Conservation (phyloP, 2,113 vertebrate genomes). For the Martes martes region DNA sequence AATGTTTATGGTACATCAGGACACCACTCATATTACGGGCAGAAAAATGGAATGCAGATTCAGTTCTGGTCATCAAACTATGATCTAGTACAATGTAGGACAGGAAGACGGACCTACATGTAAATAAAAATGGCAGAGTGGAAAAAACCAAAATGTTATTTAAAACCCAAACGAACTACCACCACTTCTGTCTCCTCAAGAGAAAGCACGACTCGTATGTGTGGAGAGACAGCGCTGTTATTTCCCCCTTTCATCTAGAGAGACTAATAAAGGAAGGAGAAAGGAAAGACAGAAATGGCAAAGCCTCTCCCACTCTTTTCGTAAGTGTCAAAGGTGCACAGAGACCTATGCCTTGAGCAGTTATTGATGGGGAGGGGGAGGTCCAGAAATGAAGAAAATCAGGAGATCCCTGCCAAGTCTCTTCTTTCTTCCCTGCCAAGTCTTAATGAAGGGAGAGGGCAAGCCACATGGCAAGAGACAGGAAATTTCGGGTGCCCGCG, state of each 20-base stretch:
- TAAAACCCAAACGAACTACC: not conserved
- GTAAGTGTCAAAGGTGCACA: not conserved
- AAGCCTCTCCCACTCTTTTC: not conserved
- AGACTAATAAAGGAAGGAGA: not conserved
- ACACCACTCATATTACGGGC: too few relatives aligned
- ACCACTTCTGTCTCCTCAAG: not conserved
- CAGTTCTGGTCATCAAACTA: not conserved
- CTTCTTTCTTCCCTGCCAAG: not conserved
- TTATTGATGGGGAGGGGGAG: not conserved
- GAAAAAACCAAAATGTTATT: not conserved
- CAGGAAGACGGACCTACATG: not conserved
- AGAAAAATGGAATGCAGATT: not conserved
- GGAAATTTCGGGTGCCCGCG: rapidly evolving
- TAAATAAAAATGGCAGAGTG: not conserved
- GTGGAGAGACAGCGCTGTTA: not conserved
- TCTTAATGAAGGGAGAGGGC: not conserved
- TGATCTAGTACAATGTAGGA: too few relatives aligned
- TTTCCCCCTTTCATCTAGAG: too few relatives aligned
- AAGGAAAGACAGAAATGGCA: not conserved
- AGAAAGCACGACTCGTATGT: not conserved
- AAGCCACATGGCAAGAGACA: not conserved
- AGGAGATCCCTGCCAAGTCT: not conserved
- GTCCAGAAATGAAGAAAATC: not conserved
- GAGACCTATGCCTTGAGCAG: not conserved
- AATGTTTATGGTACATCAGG: not conserved